A percentile compares a stretch with the other conserved stretches of the same genome.
These are phyloP conservation scores for Scaptomyza polygonia DNA, from an alignment of 2,888 invertebrate species.

Conservation along the genomic window DNA sequence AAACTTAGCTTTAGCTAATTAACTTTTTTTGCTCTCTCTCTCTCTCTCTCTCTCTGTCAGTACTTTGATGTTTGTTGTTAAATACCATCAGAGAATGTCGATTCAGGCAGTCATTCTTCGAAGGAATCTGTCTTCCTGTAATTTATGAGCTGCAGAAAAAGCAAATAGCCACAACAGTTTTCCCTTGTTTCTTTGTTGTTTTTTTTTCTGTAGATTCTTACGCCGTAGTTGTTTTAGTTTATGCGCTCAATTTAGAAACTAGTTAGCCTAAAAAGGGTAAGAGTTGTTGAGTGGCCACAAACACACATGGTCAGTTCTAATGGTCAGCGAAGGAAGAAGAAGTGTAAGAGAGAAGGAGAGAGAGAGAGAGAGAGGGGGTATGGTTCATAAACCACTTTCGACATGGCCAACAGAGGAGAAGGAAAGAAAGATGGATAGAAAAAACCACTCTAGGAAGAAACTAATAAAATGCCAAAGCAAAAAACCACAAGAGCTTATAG, in stretches of 20 bases:
- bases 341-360: neutral
- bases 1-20: conserved; percentile 1
- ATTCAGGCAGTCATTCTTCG: conserved; percentile 29
- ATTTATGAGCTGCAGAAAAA: conserved; percentile 65
- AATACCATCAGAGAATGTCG: conserved; percentile 50
- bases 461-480: conserved; percentile 73
- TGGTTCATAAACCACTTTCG: conserved; percentile 56
- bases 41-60: too few relatives aligned
- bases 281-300: neutral
- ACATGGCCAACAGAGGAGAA: conserved; percentile 16
- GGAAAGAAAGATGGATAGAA: conserved; percentile 22
- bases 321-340: conserved; percentile 14
- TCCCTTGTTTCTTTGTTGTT: too few relatives aligned
- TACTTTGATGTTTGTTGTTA: too few relatives aligned
- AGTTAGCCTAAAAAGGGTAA: conserved; percentile 67
- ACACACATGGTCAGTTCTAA: conserved; percentile 45
- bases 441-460: conserved; percentile 62
- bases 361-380: conserved; percentile 8
- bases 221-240: conserved; percentile 67
- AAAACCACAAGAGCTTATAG: conserved; percentile 76
- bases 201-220: conserved; percentile 28
- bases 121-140: conserved; percentile 62
- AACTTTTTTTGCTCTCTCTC: too few relatives aligned
- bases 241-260: conserved; percentile 77
- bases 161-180: conserved; percentile 23